Evolutionary conservation across 37 sponge, comb jelly and placozoan genomes (phyloP).

Genomic region (Beroe forskalii): DNA sequence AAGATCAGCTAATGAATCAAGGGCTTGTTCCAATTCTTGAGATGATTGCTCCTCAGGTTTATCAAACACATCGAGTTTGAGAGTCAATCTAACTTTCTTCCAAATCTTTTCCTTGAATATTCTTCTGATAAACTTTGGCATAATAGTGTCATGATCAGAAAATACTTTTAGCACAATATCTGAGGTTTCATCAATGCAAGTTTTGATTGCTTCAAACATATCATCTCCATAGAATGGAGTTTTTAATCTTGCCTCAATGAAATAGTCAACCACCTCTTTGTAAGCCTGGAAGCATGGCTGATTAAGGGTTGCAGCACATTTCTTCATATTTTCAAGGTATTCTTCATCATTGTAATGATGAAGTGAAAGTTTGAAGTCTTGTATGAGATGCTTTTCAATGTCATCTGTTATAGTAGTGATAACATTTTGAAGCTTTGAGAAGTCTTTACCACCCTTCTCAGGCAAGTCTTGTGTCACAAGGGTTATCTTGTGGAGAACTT

Average conservation of each 20-base stretch:
- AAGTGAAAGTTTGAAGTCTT: constrained; percentile 17
- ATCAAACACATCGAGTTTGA: background rate
- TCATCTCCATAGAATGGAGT: constrained; percentile 60
- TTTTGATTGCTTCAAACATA: constrained; percentile 42
- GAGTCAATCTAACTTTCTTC: constrained; percentile 44
- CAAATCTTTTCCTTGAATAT: constrained; percentile 43
- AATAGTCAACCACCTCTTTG: constrained; percentile 24
- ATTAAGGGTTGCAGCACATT: constrained; percentile 48
- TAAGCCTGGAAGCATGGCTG: constrained; percentile 54
- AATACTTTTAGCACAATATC: constrained; percentile 31
- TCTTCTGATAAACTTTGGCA: constrained; percentile 28
- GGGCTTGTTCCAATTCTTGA: background rate
- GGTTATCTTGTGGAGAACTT: constrained; percentile 48
- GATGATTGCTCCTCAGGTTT: constrained; percentile 36
- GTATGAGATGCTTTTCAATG: background rate
- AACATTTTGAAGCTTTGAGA: constrained; percentile 10
- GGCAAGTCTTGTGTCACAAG: constrained; percentile 56
- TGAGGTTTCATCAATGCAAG: constrained; percentile 52
- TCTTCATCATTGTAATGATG: constrained; percentile 56
- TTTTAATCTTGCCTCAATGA: constrained; percentile 31
- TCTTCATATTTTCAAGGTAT: constrained; percentile 38
- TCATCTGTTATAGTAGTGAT: constrained; percentile 9
- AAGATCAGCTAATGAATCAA: constrained; percentile 11
- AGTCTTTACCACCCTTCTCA: constrained; percentile 54
- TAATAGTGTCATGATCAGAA: constrained; percentile 52